phyloP scores from a whole-genome alignment of 2,888 invertebrate genomes.

The Exocentrus adspersus region DNA sequence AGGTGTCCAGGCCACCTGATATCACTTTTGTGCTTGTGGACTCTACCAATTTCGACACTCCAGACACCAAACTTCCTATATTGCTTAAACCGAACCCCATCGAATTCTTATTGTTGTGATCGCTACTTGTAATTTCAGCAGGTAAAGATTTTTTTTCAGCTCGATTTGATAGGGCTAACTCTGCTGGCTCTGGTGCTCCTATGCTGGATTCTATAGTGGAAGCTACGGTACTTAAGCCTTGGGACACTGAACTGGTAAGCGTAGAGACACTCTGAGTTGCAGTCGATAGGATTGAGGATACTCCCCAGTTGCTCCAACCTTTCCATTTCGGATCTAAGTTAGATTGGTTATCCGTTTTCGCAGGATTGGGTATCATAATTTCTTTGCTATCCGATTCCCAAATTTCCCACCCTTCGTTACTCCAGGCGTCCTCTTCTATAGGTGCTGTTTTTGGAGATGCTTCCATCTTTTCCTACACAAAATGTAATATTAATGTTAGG shows the following conservation, averaged over 20 bases:
- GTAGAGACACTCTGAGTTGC: slow-evolving; percentile 81
- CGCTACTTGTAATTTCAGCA: slow-evolving; percentile 20
- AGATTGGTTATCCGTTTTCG: not conserved
- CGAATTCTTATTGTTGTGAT: slow-evolving; percentile 9
- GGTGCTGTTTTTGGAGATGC: not conserved
- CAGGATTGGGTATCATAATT: slow-evolving; percentile 5
- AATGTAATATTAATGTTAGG: too few relatives aligned
- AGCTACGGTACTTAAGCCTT: slow-evolving; percentile 79
- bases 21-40: slow-evolving; percentile 72
- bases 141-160: slow-evolving; percentile 41
- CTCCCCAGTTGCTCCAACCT: slow-evolving; percentile 80
- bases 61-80: slow-evolving; percentile 73
- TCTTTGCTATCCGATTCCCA: slow-evolving; percentile 67
- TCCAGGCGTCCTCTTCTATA: slow-evolving; percentile 60
- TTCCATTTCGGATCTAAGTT: slow-evolving; percentile 32
- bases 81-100: slow-evolving; percentile 63
- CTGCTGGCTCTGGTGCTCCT: slow-evolving; percentile 85
- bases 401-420: slow-evolving; percentile 65
- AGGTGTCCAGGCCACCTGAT: slow-evolving; percentile 83
- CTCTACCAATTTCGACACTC: slow-evolving; percentile 76
- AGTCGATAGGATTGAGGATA: slow-evolving; percentile 76
- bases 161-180: slow-evolving; percentile 70
- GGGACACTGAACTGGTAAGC: slow-evolving; percentile 83
- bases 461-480: not conserved
- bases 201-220: slow-evolving; percentile 87